Base-by-base conservation (phyloP, 1,140 invertebrate genomes). In the Caenorhabditis latens region DNA sequence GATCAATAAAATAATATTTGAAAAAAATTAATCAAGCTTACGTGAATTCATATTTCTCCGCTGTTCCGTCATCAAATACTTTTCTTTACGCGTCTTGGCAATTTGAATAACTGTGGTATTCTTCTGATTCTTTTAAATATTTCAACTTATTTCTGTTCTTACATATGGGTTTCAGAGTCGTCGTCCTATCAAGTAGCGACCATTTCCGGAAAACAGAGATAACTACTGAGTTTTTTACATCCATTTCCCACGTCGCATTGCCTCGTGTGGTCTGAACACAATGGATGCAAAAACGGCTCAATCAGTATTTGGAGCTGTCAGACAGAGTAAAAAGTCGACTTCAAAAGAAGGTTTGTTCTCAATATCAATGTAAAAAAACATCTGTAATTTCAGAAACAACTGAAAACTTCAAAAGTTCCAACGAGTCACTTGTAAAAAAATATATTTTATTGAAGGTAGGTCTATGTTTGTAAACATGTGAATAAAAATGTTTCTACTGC, bases 281-380 rank as follows among this genome's bases (percentile, higher is more conserved):
- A 79, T 79, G 71, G 46, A 79, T 53, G 71, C 71, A 11, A 79
- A 50, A 79, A 50, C 71, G 2, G 71, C 71, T 16, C 71, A 79
- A 50, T 79, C 46, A 4, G 14, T 79, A 6, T 79, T 79, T 32
- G 71, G 71, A 79, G 71, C 40, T 11, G 24, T 79, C 4, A 46
- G 13, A n/a, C 19, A n/a, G 21, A 42, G 19, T 11, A 79, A 79
- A 50, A 79, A 79, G n/a, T 7, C 13, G 1, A 4, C 71, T 32
- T 53, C 71, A 11, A 79, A 50, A 79, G 71, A 79, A 24, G 71
- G 71, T 79, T 14, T 46, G n/a, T n/a, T 46, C 46, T 71, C 40
- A 7, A 43, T 19, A 2, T 43, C 9, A 0, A 32, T n/a, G 21
- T 43, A 4, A 4, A 40, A n/a, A 40, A 71, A 71, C 11, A 71